Evolutionary conservation across 2,888 invertebrate species (phyloP).

Genomic region (Schizaphis graminum): DNA sequence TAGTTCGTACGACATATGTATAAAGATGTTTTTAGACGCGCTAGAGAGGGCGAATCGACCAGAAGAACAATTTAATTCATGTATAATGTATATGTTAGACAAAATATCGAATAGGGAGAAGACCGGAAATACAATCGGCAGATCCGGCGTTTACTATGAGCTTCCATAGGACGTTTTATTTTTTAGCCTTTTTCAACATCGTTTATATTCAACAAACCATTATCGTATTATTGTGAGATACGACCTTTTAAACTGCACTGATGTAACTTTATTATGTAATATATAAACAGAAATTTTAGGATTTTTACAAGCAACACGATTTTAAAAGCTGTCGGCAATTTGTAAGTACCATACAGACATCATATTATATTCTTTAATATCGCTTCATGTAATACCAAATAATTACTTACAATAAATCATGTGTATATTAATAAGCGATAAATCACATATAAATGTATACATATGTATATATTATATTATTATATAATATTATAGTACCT

Average conservation of each 20-base stretch:
- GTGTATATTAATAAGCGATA: background rate
- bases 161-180: background rate
- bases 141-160: conserved; percentile 33
- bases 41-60: conserved; percentile 5
- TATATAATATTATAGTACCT: background rate
- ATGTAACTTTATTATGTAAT: background rate
- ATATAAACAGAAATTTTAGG: background rate
- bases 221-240: conserved; percentile 3
- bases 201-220: conserved; percentile 14
- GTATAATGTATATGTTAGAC: conserved; percentile 16
- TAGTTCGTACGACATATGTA: background rate
- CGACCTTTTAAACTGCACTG: background rate
- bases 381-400: background rate
- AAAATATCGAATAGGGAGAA: conserved; percentile 40
- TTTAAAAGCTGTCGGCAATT: background rate
- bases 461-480: background rate
- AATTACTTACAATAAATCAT: background rate
- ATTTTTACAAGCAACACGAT: background rate
- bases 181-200: background rate
- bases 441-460: background rate
- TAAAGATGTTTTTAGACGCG: background rate
- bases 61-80: conserved; percentile 20
- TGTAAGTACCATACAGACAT: background rate
- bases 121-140: conserved; percentile 42
- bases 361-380: background rate